Base-by-base conservation (phyloP, 2,113 vertebrate species). In the Haemorhous mexicanus region DNA sequence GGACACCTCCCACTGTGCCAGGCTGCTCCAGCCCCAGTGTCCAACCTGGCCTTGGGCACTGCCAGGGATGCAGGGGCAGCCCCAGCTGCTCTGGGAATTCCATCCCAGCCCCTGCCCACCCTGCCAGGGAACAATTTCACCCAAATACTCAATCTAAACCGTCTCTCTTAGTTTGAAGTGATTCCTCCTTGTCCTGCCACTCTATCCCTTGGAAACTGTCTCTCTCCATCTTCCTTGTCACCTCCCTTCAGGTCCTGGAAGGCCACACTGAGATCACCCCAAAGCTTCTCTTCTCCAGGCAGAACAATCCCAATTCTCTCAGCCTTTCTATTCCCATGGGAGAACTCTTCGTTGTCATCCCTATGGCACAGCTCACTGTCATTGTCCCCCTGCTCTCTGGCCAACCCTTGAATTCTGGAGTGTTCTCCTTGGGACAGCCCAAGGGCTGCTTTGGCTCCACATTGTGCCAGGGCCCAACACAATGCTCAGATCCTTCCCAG, bases 101-200 rank as follows among this genome's bases (percentile, higher is more conserved):
- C 56, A 35, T 35, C 33, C 55, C 55, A 58, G 55, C 55, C 21
- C 13, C 46, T 62, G 0, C 46, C 7, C 19, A 30, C 61, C 26
- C 16, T 39, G n/a, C 3, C 33, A 53, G 13, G 33, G 17, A 62
- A 27, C 0, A 27, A 73, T 73, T 73, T 7, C 11, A 9, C 9
- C 39, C 39, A 13, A 33, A 33, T 53, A 33, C 27, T 32, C 47
- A 32, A 33, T 15, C 6, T 12, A 18, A 63, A 14, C 13, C 1
- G 0, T 0, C 35, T 61, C 17, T 22, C 16, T 30, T 23, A 10
- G 2, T 50, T 10, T 27, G 58, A 63, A 46, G 7, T 0, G 0
- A 14, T 15, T 39, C 4, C 4, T 18, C 11, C 9, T 46, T 73
- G 58, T 27, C 13, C 13, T 46, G 43, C 21, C 41, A 14, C 11